A percentile compares a stretch with the other conserved stretches of the same genome.
Evolutionary conservation across 2,113 vertebrate species (phyloP).

Genomic region (Hassar affinis): DNA sequence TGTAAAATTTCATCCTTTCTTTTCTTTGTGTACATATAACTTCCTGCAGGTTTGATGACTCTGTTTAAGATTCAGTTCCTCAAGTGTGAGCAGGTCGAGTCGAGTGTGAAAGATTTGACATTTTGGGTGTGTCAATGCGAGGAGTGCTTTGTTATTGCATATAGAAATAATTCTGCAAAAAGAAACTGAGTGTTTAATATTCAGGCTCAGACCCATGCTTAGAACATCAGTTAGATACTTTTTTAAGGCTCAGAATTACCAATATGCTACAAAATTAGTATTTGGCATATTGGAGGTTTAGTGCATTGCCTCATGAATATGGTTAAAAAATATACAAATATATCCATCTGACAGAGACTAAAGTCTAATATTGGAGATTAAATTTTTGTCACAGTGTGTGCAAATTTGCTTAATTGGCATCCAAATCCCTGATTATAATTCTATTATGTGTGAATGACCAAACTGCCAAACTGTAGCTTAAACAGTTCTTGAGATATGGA

Average conservation of each 20-base stretch:
- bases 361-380: neutral
- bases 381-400: neutral
- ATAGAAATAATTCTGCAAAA: neutral
- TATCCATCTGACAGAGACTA: neutral
- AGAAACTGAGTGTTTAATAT: neutral
- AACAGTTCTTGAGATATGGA: too few species aligned
- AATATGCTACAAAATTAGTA: neutral
- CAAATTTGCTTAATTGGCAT: neutral
- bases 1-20: neutral
- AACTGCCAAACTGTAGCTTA: too few species aligned
- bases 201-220: neutral
- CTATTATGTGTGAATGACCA: neutral
- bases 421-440: neutral
- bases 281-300: neutral
- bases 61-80: neutral
- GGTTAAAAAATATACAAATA: neutral
- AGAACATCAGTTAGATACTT: neutral
- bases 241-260: neutral
- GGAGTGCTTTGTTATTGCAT: neutral
- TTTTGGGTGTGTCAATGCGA: neutral
- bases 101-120: slow-evolving; percentile 11
- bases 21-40: neutral
- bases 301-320: neutral
- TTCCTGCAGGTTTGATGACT: neutral
- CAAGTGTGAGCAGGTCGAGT: neutral